Evolutionary conservation across 2,113 vertebrate species (phyloP), one percentile per base, ranked within the genome.

Genomic region (Ranitomeya variabilis): DNA sequence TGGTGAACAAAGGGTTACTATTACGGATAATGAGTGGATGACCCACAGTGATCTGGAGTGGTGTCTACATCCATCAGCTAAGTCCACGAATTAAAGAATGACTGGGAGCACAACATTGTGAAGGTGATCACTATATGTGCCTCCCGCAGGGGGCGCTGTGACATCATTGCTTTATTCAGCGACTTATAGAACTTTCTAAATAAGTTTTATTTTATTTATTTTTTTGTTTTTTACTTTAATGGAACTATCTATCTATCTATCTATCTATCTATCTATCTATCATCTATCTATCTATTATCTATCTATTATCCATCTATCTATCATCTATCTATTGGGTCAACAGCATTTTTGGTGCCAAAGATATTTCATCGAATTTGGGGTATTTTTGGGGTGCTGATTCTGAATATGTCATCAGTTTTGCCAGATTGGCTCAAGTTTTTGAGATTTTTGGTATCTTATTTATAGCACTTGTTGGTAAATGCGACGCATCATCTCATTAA

Each of bases 201-300:
- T 13, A 69, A 21, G 11, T 26, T 69, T 23, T 37, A 69, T 7
- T 31, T 73, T 73, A 21, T 6, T 73, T 73, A 73, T 45, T 5
- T 31, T 31, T 64, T 71, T 31, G 26, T 71, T 23, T 69, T 11
- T 26, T 2, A 69, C 2, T 69, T 10, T 7, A 66, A 31, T 31
- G 64, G 64, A 66, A n/a, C 64, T 62, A 4, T 18, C 15, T 62
- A 18, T 18, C 3, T 19, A 19, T 18, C 3, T 19, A 62, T 3
- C 60, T 19, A 62, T 19, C 1, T 23, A 7, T 67, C 19, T 69
- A 69, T 69, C 66, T 66, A 66, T 66, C 7, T n/a, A 66, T 8
- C 9, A 66, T 66, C 64, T 69, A 69, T 69, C 66, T 66, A 69
- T 69, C 66, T 69, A 69, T 69, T 26, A 26, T 69, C n/a, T 69